A percentile compares a stretch with the other conserved stretches of the same genome.
These are phyloP conservation scores for Caenorhabditis uteleia DNA, from an alignment of 2,888 invertebrate species.

Conservation along the genomic window DNA sequence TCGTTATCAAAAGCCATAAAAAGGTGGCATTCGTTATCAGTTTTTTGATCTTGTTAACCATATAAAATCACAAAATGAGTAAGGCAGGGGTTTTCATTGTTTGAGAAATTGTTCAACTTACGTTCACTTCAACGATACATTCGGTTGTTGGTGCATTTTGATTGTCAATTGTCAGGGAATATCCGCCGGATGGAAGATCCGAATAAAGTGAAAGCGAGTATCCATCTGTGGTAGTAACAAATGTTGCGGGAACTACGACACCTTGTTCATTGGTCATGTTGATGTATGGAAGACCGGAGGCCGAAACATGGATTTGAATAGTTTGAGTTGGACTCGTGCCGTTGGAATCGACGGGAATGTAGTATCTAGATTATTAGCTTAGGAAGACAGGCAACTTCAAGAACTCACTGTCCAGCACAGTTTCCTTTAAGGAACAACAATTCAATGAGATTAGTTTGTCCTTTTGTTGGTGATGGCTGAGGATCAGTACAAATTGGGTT, in stretches of 20 bases:
- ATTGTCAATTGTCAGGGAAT: conserved; percentile 44
- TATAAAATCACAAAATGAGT: conserved; percentile 1
- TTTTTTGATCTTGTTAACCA: conserved; percentile 29
- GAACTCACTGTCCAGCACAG: conserved; percentile 36
- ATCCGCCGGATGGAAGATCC: conserved; percentile 39
- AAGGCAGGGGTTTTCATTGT: neutral
- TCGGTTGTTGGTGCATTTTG: conserved; percentile 36
- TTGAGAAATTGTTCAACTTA: too few species aligned
- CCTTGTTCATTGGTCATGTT: conserved; percentile 38
- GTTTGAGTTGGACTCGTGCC: conserved; percentile 11
- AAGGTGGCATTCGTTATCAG: too few species aligned
- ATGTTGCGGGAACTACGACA: conserved; percentile 9
- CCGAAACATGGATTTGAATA: conserved; percentile 35
- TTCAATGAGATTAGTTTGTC: conserved; percentile 25
- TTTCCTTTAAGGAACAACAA: conserved; percentile 33
- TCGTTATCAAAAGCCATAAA: conserved; percentile 13
- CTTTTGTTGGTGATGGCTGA: conserved; percentile 12
- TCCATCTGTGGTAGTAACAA: conserved; percentile 12
- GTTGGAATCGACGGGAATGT: conserved; percentile 39
- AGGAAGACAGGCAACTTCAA: neutral
- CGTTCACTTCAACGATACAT: conserved; percentile 53
- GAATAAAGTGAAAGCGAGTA: conserved; percentile 17
- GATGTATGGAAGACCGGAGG: conserved; percentile 36
- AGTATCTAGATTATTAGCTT: conserved; percentile 15
- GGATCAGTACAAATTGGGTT: conserved; percentile 41